Conservation (phyloP, 1,140 invertebrate genomes). For the Dendroctonus valens region DNA sequence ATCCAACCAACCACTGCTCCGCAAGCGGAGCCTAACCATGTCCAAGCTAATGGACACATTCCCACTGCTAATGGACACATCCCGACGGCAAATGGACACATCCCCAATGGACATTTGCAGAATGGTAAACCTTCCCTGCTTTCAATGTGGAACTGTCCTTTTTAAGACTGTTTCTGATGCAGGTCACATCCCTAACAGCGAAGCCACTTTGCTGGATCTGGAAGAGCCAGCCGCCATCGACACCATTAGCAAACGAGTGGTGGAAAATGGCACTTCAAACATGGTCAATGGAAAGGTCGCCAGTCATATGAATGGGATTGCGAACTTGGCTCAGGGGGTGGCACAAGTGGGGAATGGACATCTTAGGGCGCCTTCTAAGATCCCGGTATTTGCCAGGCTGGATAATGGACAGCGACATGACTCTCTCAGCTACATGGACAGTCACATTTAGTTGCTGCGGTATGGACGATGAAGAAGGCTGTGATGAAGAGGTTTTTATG, state of each 20-base stretch:
- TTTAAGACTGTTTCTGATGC: not conserved
- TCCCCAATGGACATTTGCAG: slow-evolving; percentile 21
- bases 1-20: not conserved
- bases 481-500: no score
- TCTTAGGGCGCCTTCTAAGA: slow-evolving; percentile 12
- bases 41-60: slow-evolving; percentile 37
- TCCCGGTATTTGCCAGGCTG: slow-evolving; percentile 11
- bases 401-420: slow-evolving; percentile 11
- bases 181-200: slow-evolving; percentile 40
- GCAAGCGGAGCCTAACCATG: not conserved
- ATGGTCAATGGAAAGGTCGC: slow-evolving; percentile 33
- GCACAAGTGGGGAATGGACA: slow-evolving; percentile 21
- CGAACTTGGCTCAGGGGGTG: slow-evolving; percentile 16
- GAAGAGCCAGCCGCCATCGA: slow-evolving; percentile 37
- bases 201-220: slow-evolving; percentile 42
- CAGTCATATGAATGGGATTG: slow-evolving; percentile 31
- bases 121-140: slow-evolving; percentile 15
- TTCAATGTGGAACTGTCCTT: no score
- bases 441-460: slow-evolving; percentile 16
- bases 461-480: not conserved
- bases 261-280: slow-evolving; percentile 40
- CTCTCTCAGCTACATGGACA: slow-evolving; percentile 15
- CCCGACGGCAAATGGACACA: slow-evolving; percentile 21
- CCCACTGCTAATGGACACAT: slow-evolving; percentile 38
- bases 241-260: slow-evolving; percentile 43